Evolutionary conservation across 2,797 vertebrate genomes (phyloP).

Genomic region (Helarctos malayanus): DNA sequence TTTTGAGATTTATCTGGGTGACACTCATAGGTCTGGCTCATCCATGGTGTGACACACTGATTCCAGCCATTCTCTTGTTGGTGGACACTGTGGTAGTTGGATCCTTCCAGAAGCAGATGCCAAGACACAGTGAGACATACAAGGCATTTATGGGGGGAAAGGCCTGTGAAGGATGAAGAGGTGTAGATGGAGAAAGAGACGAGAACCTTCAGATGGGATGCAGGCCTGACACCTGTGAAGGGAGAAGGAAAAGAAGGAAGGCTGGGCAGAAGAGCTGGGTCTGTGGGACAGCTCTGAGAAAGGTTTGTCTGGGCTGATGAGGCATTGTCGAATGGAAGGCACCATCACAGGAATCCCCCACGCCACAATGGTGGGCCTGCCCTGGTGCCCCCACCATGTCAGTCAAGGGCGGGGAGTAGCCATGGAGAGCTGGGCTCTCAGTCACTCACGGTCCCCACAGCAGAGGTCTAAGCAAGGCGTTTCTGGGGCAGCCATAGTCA

Average conservation of each 20-base stretch:
- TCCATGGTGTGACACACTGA: not conserved
- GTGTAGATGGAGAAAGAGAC: not conserved
- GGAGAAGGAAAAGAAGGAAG: not conserved
- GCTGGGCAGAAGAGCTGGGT: not conserved
- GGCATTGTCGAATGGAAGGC: not conserved
- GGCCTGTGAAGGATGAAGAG: not conserved
- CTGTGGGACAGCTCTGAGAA: not conserved
- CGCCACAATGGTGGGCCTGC: not conserved
- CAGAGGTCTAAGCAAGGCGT: not conserved
- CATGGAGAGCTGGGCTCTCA: not conserved
- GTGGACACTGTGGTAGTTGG: not conserved
- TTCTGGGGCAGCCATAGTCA: not conserved
- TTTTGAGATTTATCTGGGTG: not conserved
- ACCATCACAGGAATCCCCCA: accelerated
- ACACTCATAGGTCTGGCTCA: not conserved
- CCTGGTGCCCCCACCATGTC: accelerated
- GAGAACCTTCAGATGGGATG: not conserved
- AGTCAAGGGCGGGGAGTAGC: not conserved
- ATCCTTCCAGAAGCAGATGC: not conserved
- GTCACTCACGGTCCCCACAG: too few relatives aligned
- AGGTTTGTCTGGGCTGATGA: not conserved
- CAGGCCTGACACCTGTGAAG: not conserved
- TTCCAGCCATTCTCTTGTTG: not conserved
- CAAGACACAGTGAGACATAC: not conserved
- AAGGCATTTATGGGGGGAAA: not conserved